Percentiles rank a stretch among this genome's conserved stretches.
phyloP scores from a whole-genome alignment of 2,797 vertebrate species.

The Masticophis lateralis region DNA sequence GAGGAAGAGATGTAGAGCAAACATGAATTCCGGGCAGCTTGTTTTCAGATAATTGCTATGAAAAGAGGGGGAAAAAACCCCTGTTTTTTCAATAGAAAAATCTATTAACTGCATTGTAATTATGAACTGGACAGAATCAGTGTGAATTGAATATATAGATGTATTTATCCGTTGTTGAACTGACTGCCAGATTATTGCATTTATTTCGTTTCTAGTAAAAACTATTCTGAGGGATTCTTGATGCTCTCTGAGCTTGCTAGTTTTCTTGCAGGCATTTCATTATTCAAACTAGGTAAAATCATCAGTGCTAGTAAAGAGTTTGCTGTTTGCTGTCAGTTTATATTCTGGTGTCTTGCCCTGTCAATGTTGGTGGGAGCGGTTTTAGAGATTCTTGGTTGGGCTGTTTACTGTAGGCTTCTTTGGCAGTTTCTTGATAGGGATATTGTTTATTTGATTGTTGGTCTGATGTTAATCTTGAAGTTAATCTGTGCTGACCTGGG shows the following conservation, averaged over 20 bases:
- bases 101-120: not conserved
- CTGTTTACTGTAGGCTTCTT: not conserved
- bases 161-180: not conserved
- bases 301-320: not conserved
- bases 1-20: not conserved
- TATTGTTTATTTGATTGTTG: not conserved
- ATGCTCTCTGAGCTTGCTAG: not conserved
- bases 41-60: conserved; percentile 11
- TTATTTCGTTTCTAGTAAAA: not conserved
- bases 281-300: not conserved
- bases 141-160: not conserved
- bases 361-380: not conserved
- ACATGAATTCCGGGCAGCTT: not conserved
- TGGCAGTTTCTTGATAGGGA: not conserved
- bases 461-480: not conserved
- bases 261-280: not conserved
- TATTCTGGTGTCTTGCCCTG: not conserved
- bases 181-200: not conserved
- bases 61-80: not conserved
- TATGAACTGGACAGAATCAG: not conserved
- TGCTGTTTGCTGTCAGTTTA: not conserved
- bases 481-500: not conserved
- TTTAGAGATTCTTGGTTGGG: not conserved
- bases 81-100: not conserved
- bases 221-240: not conserved